A percentile compares a stretch with the other conserved stretches of the same genome.
Evolutionary conservation across 2,797 vertebrate species (phyloP).

Genomic region (Gymnocypris eckloni): DNA sequence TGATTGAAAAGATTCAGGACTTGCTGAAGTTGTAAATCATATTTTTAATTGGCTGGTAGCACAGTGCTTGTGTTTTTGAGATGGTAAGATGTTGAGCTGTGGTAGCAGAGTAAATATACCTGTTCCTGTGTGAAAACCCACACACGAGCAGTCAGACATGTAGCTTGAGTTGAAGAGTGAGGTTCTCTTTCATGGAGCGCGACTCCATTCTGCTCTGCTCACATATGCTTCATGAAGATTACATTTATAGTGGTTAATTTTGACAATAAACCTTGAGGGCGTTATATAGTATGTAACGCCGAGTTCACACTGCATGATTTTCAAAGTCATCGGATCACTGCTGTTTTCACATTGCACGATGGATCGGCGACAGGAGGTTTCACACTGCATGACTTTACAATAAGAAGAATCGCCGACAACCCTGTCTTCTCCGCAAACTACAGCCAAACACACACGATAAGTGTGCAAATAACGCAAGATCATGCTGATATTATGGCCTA

Average conservation of each 20-base stretch:
- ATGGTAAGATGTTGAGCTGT: conserved; percentile 41
- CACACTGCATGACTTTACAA: too few species aligned
- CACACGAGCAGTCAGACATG: conserved; percentile 19
- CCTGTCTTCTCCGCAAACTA: too few species aligned
- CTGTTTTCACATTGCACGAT: too few species aligned
- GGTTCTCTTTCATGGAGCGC: neutral
- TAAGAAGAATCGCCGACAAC: too few species aligned
- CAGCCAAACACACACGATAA: too few species aligned
- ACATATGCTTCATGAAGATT: neutral
- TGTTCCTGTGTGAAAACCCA: conserved; percentile 21
- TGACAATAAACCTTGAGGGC: neutral
- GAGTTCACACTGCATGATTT: too few species aligned
- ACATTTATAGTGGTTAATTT: conserved; percentile 21
- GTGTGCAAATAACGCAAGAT: too few species aligned
- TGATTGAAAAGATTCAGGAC: neutral
- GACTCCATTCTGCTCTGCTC: neutral
- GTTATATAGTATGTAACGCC: neutral
- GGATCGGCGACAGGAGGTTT: too few species aligned
- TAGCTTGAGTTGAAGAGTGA: conserved; percentile 20
- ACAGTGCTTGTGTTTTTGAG: neutral
- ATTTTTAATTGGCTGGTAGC: neutral
- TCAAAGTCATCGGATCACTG: too few species aligned
- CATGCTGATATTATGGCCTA: too few species aligned
- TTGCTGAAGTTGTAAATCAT: neutral
- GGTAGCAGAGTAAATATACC: conserved; percentile 36